A percentile compares a stretch with the other conserved stretches of the same genome.
Evolutionary conservation across 2,797 vertebrate genomes (phyloP).

Genomic region (Karalla daura): DNA sequence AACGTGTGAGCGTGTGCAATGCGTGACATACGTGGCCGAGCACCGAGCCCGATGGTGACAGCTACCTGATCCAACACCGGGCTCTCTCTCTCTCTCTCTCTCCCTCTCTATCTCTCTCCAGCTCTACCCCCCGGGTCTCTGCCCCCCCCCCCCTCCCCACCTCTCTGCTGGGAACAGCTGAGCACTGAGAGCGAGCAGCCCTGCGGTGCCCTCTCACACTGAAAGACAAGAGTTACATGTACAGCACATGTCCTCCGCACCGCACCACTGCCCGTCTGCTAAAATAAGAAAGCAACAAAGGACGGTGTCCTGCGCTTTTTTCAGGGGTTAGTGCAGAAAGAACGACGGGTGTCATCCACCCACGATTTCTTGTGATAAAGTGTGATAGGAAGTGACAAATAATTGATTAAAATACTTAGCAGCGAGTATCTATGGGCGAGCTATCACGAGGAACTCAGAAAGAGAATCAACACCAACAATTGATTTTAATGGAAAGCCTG

Average conservation of each 20-base stretch:
- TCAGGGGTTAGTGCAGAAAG: too few species aligned
- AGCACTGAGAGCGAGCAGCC: constrained; percentile 15
- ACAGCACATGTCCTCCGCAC: constrained; percentile 35
- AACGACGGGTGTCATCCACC: too few species aligned
- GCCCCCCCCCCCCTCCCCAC: background rate
- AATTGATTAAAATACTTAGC: too few species aligned
- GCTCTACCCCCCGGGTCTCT: too few species aligned
- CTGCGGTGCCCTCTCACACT: constrained; percentile 19
- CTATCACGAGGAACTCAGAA: too few species aligned
- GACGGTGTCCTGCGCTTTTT: constrained; percentile 19
- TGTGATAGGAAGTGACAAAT: too few species aligned
- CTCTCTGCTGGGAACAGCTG: constrained; percentile 45
- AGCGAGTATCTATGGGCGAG: too few species aligned
- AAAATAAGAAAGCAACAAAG: constrained; percentile 56
- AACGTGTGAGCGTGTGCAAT: constrained; percentile 36
- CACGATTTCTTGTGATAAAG: too few species aligned
- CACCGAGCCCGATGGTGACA: constrained; percentile 35
- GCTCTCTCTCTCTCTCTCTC: constrained; percentile 6
- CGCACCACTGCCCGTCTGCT: constrained; percentile 46
- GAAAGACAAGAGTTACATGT: constrained; percentile 61
- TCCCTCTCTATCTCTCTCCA: constrained; percentile 8
- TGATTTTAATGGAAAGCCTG: too few species aligned
- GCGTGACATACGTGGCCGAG: constrained; percentile 1
- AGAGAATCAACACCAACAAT: too few species aligned
- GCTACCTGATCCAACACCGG: constrained; percentile 48